These are phyloP conservation scores for Ooceraea biroi DNA, from an alignment of 1,140 invertebrate species.

Conservation along the genomic window DNA sequence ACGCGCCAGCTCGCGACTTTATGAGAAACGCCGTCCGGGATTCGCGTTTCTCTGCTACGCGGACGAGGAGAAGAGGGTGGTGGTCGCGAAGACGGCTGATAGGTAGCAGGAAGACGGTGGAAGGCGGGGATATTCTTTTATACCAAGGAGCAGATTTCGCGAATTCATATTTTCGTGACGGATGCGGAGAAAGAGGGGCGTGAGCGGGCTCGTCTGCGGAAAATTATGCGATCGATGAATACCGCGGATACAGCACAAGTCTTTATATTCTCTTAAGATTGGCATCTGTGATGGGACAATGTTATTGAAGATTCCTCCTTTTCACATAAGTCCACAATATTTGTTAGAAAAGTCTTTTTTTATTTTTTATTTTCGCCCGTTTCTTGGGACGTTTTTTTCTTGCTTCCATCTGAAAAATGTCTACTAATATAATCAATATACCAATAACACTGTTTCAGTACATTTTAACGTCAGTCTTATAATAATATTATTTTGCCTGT, in stretches of 20 bases:
- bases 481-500: background rate
- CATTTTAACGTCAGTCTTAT: no score
- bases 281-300: background rate
- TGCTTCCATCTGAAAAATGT: background rate
- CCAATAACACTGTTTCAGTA: background rate
- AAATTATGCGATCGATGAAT: constrained; percentile 47
- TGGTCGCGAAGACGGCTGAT: background rate
- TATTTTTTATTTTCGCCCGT: no score
- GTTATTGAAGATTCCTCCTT: background rate
- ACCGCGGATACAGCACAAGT: background rate
- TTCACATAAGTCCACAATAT: background rate
- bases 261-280: constrained; percentile 12
- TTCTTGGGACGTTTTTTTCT: no score
- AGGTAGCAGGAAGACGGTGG: background rate
- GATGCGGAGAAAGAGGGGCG: background rate
- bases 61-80: constrained; percentile 37
- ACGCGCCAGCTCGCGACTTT: constrained; percentile 73
- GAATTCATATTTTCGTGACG: constrained; percentile 64
- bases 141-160: constrained; percentile 52
- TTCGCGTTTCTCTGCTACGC: constrained; percentile 16
- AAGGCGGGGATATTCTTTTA: constrained; percentile 61
- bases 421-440: background rate
- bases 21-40: constrained; percentile 66
- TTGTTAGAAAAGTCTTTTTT: no score
- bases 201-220: constrained; percentile 10